These are phyloP conservation scores for Drosophila quinaria DNA, from an alignment of 2,888 invertebrate genomes.

Conservation along the genomic window DNA sequence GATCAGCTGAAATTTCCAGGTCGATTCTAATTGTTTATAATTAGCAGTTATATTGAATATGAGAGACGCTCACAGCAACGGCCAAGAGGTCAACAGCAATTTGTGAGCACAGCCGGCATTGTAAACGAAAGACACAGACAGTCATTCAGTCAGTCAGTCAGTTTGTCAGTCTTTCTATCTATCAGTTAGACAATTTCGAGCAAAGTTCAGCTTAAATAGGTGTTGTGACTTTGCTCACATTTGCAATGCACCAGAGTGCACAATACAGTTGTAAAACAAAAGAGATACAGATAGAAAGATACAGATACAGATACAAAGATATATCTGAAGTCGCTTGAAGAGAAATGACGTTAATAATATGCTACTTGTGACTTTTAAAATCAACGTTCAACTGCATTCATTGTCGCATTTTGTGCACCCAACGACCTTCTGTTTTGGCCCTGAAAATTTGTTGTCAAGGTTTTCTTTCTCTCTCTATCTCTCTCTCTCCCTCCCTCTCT, in stretches of 20 bases:
- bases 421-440: constrained; percentile 67
- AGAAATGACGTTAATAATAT: constrained; percentile 46
- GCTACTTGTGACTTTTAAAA: constrained; percentile 42
- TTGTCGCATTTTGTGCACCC: constrained; percentile 68
- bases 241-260: constrained; percentile 52
- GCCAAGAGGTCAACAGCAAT: constrained; percentile 67
- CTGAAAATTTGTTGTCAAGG: constrained; percentile 79
- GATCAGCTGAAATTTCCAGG: constrained; percentile 12
- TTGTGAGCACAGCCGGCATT: constrained; percentile 39
- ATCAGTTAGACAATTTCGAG: constrained; percentile 49
- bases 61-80: constrained; percentile 22
- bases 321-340: constrained; percentile 21
- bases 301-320: constrained; percentile 21
- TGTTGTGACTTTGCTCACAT: constrained; percentile 59
- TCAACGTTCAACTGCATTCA: constrained; percentile 65
- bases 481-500: constrained; percentile 8
- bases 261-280: constrained; percentile 13
- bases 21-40: constrained; percentile 43
- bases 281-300: constrained; percentile 2
- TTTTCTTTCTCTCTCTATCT: constrained; percentile 36
- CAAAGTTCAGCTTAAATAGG: constrained; percentile 73
- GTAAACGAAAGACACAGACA: constrained; percentile 14
- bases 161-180: constrained; percentile 7
- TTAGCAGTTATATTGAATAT: constrained; percentile 34
- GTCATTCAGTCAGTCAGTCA: constrained; percentile 20